A percentile compares a stretch with the other conserved stretches of the same genome.
These are phyloP conservation scores for Triplophysa bombifrons DNA, from an alignment of 2,797 vertebrate species.

Conservation along the genomic window DNA sequence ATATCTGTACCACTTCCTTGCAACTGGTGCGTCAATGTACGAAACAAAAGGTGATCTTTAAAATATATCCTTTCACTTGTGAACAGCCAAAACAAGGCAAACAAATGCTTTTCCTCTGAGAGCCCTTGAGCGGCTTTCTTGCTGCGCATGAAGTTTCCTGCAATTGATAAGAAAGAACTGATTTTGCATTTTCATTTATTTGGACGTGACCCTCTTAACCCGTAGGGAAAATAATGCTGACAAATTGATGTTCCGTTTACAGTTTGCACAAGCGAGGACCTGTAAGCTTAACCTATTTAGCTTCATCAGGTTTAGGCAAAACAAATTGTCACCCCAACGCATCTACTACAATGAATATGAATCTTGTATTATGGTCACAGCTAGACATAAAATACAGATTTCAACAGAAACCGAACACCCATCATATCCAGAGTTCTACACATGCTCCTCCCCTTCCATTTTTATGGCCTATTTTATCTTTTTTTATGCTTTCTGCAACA, in stretches of 20 bases:
- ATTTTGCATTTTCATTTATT: conserved; percentile 56
- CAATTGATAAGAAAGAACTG: conserved; percentile 58
- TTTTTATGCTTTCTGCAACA: neutral
- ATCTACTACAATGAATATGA: conserved; percentile 14
- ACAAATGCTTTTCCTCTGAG: conserved; percentile 45
- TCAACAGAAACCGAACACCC: neutral
- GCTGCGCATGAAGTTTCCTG: conserved; percentile 49
- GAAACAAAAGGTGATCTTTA: conserved; percentile 4
- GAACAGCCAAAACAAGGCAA: conserved; percentile 39
- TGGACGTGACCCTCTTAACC: conserved; percentile 43
- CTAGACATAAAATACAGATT: neutral
- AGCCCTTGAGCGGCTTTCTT: conserved; percentile 38
- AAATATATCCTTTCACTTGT: conserved; percentile 42
- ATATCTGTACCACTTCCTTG: conserved; percentile 2
- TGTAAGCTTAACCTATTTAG: conserved; percentile 23
- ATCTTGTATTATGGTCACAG: neutral
- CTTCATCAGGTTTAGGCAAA: conserved; percentile 28
- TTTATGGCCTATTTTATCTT: neutral
- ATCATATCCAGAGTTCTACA: neutral
- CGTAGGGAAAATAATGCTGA: conserved; percentile 35
- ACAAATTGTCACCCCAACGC: neutral
- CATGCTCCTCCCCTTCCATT: neutral
- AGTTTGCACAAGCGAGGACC: conserved; percentile 37
- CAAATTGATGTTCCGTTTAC: conserved; percentile 49
- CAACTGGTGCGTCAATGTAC: neutral